Conservation (phyloP, 2,888 invertebrate genomes). For the Teinopalpus imperialis region DNA sequence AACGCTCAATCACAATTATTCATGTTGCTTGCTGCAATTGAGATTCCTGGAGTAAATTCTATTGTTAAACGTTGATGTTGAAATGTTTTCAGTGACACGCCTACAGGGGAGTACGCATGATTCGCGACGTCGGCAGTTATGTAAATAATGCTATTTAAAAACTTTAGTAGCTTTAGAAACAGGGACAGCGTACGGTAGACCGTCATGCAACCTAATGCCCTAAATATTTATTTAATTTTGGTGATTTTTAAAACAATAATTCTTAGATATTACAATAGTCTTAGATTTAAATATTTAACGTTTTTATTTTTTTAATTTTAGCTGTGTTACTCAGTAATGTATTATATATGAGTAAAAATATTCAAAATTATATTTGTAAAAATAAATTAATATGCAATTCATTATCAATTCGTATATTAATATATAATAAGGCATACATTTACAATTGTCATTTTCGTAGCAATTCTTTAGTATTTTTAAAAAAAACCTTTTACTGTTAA, state of each 20-base stretch:
- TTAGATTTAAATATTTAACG: not conserved
- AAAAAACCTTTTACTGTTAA: too few relatives aligned
- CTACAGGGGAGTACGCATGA: slow-evolving; percentile 7
- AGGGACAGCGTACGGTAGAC: slow-evolving; percentile 10
- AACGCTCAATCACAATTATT: too few relatives aligned
- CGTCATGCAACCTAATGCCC: not conserved
- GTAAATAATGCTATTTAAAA: slow-evolving; percentile 31
- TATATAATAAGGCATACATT: too few relatives aligned
- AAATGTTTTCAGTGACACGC: slow-evolving; percentile 7
- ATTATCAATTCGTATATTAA: too few relatives aligned
- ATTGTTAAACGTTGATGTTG: slow-evolving; percentile 6
- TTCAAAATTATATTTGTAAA: too few relatives aligned
- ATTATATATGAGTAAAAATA: too few relatives aligned
- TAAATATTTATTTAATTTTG: not conserved
- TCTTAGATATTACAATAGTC: not conserved
- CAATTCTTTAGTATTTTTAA: too few relatives aligned
- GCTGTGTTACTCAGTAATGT: too few relatives aligned
- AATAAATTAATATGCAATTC: too few relatives aligned
- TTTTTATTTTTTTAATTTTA: too few relatives aligned
- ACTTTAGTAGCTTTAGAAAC: slow-evolving; percentile 17
- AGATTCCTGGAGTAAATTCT: slow-evolving; percentile 7
- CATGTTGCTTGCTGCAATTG: not conserved
- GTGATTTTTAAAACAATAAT: not conserved
- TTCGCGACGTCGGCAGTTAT: slow-evolving; percentile 25
- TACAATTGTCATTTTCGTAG: too few relatives aligned